Base-by-base conservation (phyloP, 1,140 invertebrate species). In the Drosophila mayri region DNA sequence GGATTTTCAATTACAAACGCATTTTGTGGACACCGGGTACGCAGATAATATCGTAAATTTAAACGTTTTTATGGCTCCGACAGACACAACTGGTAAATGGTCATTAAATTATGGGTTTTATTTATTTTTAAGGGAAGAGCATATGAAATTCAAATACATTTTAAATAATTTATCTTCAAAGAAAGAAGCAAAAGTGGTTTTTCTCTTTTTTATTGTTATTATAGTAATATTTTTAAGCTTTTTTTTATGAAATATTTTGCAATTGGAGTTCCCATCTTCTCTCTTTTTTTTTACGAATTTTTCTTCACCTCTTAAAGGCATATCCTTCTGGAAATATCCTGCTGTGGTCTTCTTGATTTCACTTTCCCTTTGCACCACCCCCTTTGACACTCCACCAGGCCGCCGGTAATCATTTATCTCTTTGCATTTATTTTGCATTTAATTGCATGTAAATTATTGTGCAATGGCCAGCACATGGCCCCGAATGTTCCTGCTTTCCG, bases 391-490 rank as follows among this genome's bases (percentile, higher is more conserved):
- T 18, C 30, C 25, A 22, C 25, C 11, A 5, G 12, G 16, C 1
- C 12, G 28, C 0, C 4, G 50, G 16, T 58, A 76, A 66, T 66
- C 72, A 76, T 66, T 73, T 73, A 73, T 73, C 70, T 57, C 18
- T 43, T 67, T 77, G 75, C 63, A 79, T 61, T 83, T 58, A 76
- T 52, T 63, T 81, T 67, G 70, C 59, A 82, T 79, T 86, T 88
- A 86, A 88, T 86, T 86, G 84, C 79, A 83, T 82, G 84, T 87
- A 86, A 86, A 88, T 88, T 87, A 86, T 86, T 82, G 79, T 71
- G 52, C 43, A 76, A 35, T 60, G 59, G 74, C 41, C 55, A 54
- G 55, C 62, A 67, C 54, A 76, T 76, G 72, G 50, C 43, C 20
- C 14, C 25, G 32, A 50, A 14, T 62, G 41, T 57, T 52, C 49